Base-by-base conservation (phyloP, 2,888 invertebrate species). In the Cantharis flavilabris region DNA sequence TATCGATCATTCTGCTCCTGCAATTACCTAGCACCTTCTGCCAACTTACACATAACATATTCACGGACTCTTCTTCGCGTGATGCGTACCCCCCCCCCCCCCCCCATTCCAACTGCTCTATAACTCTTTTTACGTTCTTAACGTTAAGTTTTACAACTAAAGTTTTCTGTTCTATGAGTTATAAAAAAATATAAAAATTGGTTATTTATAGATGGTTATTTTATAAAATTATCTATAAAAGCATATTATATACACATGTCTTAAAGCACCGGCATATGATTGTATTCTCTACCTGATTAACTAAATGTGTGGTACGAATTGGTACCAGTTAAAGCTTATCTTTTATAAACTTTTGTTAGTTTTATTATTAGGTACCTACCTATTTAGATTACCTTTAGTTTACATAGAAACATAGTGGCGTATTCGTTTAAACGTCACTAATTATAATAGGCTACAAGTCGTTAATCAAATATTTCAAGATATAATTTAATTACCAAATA, bases 1-100 rank as follows among this genome's bases (percentile, higher is more conserved):
- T 83, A 84, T 84, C 83, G 84, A 84, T 84, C 84, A 84, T 83
- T 78, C 80, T 80, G 83, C 83, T 84, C 82, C 84, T 83, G 83
- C 84, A 84, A 84, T 84, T 84, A 84, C 83, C 83, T 83, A 82
- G 84, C 84, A 84, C 84, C 83, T 83, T 83, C 82, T 83, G 82
- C 76, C 72, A 76, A 79, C 75, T 75, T 78, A 72, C 82, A 82
- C 80, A 78, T 74, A 78, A 79, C 81, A 79, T 79, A 80, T 80
- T 80, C 76, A 77, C 79, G 74, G 80, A 74, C 80, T 81, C 77
- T 74, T 80, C 76, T 80, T 81, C 78, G 80, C 80, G 80, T 81
- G 80, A 80, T 74, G 67, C 75, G 74, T 73, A 72, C 9, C 26
- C 26, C 26, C 26, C 26, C 26, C 9, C 9, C 26, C 7, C 26